Evolutionary conservation across 2,888 invertebrate genomes (phyloP), one percentile per base, ranked within the genome.

Genomic region (Drosophila ezoana): DNA sequence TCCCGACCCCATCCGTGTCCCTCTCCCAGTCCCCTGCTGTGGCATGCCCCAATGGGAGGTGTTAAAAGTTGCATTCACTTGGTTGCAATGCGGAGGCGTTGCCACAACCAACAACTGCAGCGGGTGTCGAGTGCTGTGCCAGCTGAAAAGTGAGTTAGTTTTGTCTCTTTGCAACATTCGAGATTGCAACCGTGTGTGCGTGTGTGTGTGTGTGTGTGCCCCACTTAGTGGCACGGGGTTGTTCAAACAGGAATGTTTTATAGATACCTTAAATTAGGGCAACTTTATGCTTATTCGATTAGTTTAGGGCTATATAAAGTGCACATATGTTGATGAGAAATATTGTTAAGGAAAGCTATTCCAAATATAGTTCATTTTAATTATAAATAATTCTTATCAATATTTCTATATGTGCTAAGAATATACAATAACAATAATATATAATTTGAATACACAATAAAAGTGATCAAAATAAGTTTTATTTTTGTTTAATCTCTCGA

Each of bases 1-100:
- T 5, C 18, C 18, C 18, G 20, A 20, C 11, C 49, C 16, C 14
- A 40, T 16, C 57, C 16, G 14, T 48, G 5, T 23, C 23, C 23
- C 23, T 8, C 2, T 23, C 2, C 28, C 28, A 28, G 2, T 28
- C 8, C 28, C 28, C 28, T 28, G 28, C 28, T 28, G 28, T 28
- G 28, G 28, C 28, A 28, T 28, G 28, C 28, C 56, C 68, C 66
- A 69, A 62, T 57, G 74, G 70, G 70, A 72, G 70, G 75, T 72
- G 76, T 80, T 69, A 72, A 76, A 65, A 76, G 76, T 75, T 69
- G 76, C 76, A 76, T 64, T 75, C 79, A 70, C 69, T 74, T 60
- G 78, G 73, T 52, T 60, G 57, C 77, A 65, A 10, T 66, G 78
- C 44, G 75, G 60, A 79, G 79, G 79, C 75, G 72, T 74, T 76